phyloP scores from a whole-genome alignment of 2,113 vertebrate species.

The Pangasianodon gigas region DNA sequence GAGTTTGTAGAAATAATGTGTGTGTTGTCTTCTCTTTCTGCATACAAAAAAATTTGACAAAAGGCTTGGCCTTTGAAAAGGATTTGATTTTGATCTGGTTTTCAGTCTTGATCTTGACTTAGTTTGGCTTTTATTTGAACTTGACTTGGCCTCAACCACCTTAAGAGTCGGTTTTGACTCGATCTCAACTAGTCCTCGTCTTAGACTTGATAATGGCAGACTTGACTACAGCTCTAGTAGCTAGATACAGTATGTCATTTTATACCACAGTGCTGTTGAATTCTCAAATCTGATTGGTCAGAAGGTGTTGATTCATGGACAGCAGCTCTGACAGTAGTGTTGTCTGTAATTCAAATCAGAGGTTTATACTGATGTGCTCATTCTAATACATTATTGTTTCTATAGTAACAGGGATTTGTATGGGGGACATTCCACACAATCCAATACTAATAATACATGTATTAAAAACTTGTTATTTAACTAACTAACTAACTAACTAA shows the following conservation, averaged over 20 bases:
- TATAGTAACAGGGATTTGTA: background rate
- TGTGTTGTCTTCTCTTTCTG: background rate
- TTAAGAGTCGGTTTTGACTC: background rate
- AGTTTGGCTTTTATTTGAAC: background rate
- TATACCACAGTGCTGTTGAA: background rate
- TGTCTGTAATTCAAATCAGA: too few species aligned
- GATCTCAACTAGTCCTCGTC: background rate
- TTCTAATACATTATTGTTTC: background rate
- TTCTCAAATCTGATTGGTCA: background rate
- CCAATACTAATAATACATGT: background rate
- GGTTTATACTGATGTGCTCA: too few species aligned
- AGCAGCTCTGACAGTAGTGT: background rate
- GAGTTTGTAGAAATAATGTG: background rate
- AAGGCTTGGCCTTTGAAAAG: too few species aligned
- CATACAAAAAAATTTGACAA: background rate
- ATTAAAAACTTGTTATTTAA: too few species aligned
- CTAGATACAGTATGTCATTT: background rate
- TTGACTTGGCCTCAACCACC: background rate
- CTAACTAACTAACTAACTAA: too few species aligned
- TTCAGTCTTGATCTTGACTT: too few species aligned
- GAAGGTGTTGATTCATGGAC: background rate
- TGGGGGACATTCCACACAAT: background rate
- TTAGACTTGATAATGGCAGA: background rate
- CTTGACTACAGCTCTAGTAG: background rate
- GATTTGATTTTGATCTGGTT: too few species aligned